Base-by-base conservation (phyloP, 2,797 vertebrate species). In the Sylvilagus floridanus region DNA sequence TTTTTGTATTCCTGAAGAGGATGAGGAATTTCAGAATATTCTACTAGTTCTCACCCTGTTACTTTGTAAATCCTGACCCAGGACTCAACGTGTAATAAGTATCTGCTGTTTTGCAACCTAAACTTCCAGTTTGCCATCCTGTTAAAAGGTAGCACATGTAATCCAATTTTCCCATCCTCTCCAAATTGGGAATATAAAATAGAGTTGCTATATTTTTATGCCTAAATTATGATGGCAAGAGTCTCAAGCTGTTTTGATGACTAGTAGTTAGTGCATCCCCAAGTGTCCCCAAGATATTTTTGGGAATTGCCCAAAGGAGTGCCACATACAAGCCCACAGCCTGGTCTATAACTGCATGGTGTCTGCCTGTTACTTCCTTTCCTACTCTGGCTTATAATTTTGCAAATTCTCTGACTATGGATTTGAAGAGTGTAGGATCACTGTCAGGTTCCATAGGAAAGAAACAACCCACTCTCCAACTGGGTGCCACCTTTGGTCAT, bases 381-480 rank as follows among this genome's bases (percentile, higher is more conserved):
- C 62, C 62, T 79, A 72, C 42, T 47, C 93, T 96, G 84, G 84
- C n/a, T 90, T 97, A 93, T 96, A 97, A 97, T 97, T 97, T 97
- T 94, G 93, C 54, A 94, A 60, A 90, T 96, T 88, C 78, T 73
- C 84, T 78, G 50, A 84, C 89, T 93, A 52, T 32, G 77, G 88
- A 93, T 94, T 91, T 95, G 60, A 96, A 69, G 89, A 84, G 63
- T 88, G 77, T 90, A 84, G 57, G n/a, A 63, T 91, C 90, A 73
- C 84, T 93, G 32, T 47, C 95, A 37, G 32, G 28, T 90, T 82
- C 93, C 71, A 72, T 76, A 22, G 13, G 30, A 26, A 32, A 54
- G 68, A 81, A 91, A 94, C 54, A 50, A 24, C 2, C 12, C 87
- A 12, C 42, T 95, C 60, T 66, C 37, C 54, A 87, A 63, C 7